Evolutionary conservation across 23 tunicate species (phyloP), one percentile per base, ranked within the genome.

Genomic region (Halocynthia aurantium): DNA sequence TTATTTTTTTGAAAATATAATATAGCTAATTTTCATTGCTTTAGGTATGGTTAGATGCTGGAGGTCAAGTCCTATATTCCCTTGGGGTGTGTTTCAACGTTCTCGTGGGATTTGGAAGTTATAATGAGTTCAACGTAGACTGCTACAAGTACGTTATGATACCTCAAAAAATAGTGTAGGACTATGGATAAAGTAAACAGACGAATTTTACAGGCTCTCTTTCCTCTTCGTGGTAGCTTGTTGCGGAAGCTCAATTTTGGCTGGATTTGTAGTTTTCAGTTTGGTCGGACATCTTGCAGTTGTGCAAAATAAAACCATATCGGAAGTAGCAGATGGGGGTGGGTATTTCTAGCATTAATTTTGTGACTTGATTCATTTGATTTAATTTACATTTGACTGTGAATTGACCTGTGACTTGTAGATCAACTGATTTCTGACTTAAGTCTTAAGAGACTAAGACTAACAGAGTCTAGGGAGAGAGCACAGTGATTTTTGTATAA

Each of bases 11-110:
- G 63, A 58, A 15, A 58, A 58, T n/a, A 58, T 13, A n/a, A 15
- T 13, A 58, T 58, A 58, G 63, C 22, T 65, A 65, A 65, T 10
- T 10, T 20, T 65, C 70, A 0, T 10, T 65, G 22, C 31, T 20
- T 58, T 6, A 90, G 89, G 84, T 79, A 17, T 91, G 97, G 97
- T 82, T 85, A n/a, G 84, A 86, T 22, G 97, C 97, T 7, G 97
- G 97, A 57, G 76, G 90, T 31, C 97, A 91, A 52, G 85, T 91
- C 0, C 86, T 91, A 50, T 91, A 75, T 57, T 83, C 97, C 21
- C 82, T 78, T 61, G 97, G 90, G 17, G 77, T 91, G 31, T 91
- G 97, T 78, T 88, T 77, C 51, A 83, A 84, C 17, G 88, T 85
- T 20, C 70, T 91, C 51, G 50, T 76, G 44, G 76, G 86, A 7